Conservation (phyloP, 2,888 invertebrate species). For the Harpagoxenus sublaevis region DNA sequence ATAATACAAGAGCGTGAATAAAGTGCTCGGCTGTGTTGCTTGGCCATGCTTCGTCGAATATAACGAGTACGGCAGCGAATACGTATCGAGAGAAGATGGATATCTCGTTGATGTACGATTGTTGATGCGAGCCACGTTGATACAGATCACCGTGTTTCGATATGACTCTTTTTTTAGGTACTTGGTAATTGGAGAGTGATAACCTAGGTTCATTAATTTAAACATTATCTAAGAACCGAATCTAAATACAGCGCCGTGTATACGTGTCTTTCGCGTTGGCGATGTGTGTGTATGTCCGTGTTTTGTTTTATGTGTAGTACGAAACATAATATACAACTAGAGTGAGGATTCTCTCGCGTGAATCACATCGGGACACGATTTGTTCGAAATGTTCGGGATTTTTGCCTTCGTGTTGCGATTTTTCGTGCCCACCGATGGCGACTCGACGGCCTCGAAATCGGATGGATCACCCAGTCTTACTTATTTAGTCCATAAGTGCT, state of each 20-base stretch:
- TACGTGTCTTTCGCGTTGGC: slow-evolving; percentile 37
- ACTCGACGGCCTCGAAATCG: not conserved
- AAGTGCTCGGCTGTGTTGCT: slow-evolving; percentile 23
- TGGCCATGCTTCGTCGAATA: slow-evolving; percentile 9
- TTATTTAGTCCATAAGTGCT: slow-evolving; percentile 31
- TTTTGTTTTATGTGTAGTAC: slow-evolving; percentile 26
- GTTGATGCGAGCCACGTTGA: slow-evolving; percentile 41
- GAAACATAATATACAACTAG: slow-evolving; percentile 43
- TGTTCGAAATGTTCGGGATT: slow-evolving; percentile 52
- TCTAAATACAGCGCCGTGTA: slow-evolving; percentile 78
- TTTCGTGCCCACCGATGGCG: slow-evolving; percentile 56
- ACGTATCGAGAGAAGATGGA: slow-evolving; percentile 39
- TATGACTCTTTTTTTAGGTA: slow-evolving; percentile 77
- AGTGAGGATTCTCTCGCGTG: slow-evolving; percentile 41
- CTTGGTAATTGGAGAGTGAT: slow-evolving; percentile 79
- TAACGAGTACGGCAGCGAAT: slow-evolving; percentile 28
- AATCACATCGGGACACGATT: slow-evolving; percentile 56
- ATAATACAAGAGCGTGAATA: slow-evolving; percentile 79
- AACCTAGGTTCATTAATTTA: slow-evolving; percentile 77
- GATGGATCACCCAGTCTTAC: slow-evolving; percentile 63
- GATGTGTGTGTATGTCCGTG: not conserved
- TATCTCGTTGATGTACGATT: slow-evolving; percentile 17
- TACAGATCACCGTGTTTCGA: slow-evolving; percentile 45
- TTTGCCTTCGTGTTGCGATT: slow-evolving; percentile 53
- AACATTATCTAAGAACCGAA: slow-evolving; percentile 75